Percentiles rank a stretch among this genome's conserved stretches.
Evolutionary conservation across 1,140 invertebrate genomes (phyloP).

Genomic region (Temnothorax curvispinosus): DNA sequence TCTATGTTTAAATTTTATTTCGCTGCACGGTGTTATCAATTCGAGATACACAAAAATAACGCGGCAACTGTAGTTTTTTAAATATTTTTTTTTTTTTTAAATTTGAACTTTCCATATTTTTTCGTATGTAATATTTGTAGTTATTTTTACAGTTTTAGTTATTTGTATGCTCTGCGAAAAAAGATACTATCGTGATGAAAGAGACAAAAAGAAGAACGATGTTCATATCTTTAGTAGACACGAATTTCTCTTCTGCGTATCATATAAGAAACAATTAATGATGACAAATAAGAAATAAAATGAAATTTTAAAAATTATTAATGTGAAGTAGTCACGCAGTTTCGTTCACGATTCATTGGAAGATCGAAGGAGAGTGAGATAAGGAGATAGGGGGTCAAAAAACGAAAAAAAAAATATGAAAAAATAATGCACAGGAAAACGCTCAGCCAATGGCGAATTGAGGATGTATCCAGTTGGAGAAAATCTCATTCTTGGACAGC

Average conservation of each 20-base stretch:
- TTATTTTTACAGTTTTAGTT: neutral
- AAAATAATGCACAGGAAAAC: constrained; percentile 8
- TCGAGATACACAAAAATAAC: neutral
- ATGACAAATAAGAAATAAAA: neutral
- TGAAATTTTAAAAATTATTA: neutral
- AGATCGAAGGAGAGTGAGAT: constrained; percentile 17
- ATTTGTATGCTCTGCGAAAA: neutral
- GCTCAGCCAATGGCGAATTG: neutral
- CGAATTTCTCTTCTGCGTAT: neutral
- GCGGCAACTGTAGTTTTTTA: neutral
- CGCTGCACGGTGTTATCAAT: neutral
- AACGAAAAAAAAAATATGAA: constrained; percentile 31
- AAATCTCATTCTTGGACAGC: constrained; percentile 15
- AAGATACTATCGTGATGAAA: neutral
- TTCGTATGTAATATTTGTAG: neutral
- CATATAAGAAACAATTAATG: neutral
- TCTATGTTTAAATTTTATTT: neutral
- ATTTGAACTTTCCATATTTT: neutral
- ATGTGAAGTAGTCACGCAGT: constrained; percentile 12
- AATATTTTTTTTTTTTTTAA: neutral
- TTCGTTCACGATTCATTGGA: constrained; percentile 29
- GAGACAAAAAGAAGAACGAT: neutral
- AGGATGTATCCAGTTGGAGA: neutral
- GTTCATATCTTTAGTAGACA: neutral
- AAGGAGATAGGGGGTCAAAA: constrained; percentile 13